Conservation (phyloP, 2,888 invertebrate species). For the Conistra vaccinii region DNA sequence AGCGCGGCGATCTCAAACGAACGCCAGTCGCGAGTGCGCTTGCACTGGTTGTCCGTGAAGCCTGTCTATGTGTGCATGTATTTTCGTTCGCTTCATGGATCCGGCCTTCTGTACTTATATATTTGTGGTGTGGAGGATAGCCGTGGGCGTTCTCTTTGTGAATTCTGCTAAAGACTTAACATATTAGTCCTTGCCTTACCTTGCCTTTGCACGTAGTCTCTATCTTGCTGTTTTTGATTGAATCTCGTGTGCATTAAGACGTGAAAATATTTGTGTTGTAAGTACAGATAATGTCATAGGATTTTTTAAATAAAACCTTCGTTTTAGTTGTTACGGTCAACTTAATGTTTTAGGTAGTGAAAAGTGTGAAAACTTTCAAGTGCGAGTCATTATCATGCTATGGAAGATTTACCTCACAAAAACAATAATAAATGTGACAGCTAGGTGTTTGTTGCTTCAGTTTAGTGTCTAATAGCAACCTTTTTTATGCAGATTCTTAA, state of each 20-base stretch:
- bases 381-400: not conserved
- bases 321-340: not conserved
- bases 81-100: not conserved
- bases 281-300: too few species aligned
- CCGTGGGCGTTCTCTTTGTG: constrained; percentile 51
- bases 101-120: not conserved
- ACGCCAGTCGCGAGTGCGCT: not conserved
- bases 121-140: not conserved
- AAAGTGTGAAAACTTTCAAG: not conserved
- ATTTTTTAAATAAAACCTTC: not conserved
- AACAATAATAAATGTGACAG: not conserved
- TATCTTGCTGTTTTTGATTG: constrained; percentile 7
- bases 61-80: not conserved
- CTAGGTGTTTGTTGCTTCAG: not conserved
- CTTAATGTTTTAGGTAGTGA: not conserved
- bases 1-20: not conserved
- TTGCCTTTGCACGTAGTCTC: constrained; percentile 12
- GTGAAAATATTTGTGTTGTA: not conserved
- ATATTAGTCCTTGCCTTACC: constrained; percentile 26
- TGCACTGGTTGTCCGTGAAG: not conserved
- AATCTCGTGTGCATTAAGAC: not conserved
- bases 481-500: too few species aligned
- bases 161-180: constrained; percentile 23
- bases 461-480: too few species aligned
- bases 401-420: too few species aligned